These are phyloP conservation scores for Tachystola acroxantha DNA, from an alignment of 2,888 invertebrate genomes.

Conservation along the genomic window DNA sequence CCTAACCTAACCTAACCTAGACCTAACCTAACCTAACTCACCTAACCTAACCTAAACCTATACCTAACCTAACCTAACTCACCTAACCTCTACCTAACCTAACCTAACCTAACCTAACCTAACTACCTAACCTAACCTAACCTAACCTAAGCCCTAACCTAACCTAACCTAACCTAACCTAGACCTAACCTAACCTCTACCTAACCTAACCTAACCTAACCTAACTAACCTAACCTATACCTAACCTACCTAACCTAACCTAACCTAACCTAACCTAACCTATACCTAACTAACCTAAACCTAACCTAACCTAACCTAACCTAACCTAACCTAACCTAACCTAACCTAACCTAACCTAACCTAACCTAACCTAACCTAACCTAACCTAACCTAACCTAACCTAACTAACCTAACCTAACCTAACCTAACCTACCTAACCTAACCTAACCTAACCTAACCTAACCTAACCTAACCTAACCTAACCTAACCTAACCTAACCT, in stretches of 20 bases:
- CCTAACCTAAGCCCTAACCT: no score
- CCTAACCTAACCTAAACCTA: slow-evolving; percentile 18
- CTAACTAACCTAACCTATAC: no score
- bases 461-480: slow-evolving; percentile 14
- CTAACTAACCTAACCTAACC: slow-evolving; percentile 10
- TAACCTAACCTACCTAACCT: no score
- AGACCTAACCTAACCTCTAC: background rate
- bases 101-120: slow-evolving; percentile 20
- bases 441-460: slow-evolving; percentile 12
- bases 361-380: slow-evolving; percentile 13
- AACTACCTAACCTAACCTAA: slow-evolving; percentile 10
- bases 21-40: slow-evolving; percentile 3
- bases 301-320: slow-evolving; percentile 14
- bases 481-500: slow-evolving; percentile 15
- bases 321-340: slow-evolving; percentile 14
- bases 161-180: no score
- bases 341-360: slow-evolving; percentile 13
- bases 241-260: slow-evolving; percentile 13
- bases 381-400: no score
- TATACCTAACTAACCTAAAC: no score
- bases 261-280: slow-evolving; percentile 13
- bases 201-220: slow-evolving; percentile 12
- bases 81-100: slow-evolving; percentile 18
- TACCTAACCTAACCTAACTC: slow-evolving; percentile 19
- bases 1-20: no score